phyloP scores from a whole-genome alignment of 2,888 invertebrate genomes.

The Cataglyphis albicans region DNA sequence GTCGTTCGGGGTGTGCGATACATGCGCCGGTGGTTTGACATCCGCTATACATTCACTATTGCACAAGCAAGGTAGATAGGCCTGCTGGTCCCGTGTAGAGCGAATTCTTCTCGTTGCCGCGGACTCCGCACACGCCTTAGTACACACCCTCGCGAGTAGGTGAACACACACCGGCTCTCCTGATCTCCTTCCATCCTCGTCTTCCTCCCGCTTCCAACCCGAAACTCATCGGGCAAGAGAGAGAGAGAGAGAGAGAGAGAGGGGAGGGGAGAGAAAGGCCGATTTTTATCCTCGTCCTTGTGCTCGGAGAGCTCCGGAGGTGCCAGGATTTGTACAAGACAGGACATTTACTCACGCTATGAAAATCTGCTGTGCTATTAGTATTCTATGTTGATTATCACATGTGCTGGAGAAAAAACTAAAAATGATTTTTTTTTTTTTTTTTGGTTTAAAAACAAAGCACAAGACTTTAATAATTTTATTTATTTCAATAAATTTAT shows the following conservation, averaged over 20 bases:
- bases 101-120: conserved; percentile 83
- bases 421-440: background rate
- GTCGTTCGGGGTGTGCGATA: conserved; percentile 76
- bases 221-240: conserved; percentile 15
- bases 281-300: conserved; percentile 53
- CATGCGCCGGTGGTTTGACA: conserved; percentile 82
- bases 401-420: background rate
- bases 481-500: background rate
- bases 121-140: conserved; percentile 82
- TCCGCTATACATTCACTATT: conserved; percentile 86
- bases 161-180: conserved; percentile 68
- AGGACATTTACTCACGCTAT: conserved; percentile 64
- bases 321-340: conserved; percentile 68
- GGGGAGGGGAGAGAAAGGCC: conserved; percentile 25
- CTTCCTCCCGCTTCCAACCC: conserved; percentile 36
- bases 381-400: background rate
- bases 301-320: conserved; percentile 65
- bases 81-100: conserved; percentile 80
- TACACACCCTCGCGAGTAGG: conserved; percentile 83
- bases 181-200: conserved; percentile 50
- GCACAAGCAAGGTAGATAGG: conserved; percentile 82
- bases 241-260: too few species aligned
- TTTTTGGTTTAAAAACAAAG: background rate
- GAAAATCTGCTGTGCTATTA: conserved; percentile 54
- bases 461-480: background rate